phyloP scores from a whole-genome alignment of 1,140 invertebrate species.

The Mya arenaria region DNA sequence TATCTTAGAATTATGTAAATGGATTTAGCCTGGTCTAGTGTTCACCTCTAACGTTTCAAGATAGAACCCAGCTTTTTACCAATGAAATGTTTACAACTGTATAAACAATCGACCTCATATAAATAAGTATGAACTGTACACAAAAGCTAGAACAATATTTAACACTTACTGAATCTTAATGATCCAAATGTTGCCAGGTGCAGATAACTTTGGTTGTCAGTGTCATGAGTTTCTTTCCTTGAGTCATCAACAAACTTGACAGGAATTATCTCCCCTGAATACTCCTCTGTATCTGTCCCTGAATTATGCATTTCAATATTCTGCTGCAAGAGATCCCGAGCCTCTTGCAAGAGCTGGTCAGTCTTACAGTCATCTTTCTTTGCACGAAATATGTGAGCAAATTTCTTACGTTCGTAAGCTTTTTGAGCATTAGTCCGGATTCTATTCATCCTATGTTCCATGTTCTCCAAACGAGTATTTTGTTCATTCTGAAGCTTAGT shows the following conservation, averaged over 20 bases:
- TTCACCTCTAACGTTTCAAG: too few relatives aligned
- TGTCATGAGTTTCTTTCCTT: not conserved
- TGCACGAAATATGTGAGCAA: slow-evolving; percentile 70
- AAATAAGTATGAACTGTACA: too few relatives aligned
- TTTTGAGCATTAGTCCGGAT: slow-evolving; percentile 68
- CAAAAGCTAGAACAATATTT: too few relatives aligned
- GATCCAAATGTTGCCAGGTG: slow-evolving; percentile 50
- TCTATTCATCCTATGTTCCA: slow-evolving; percentile 69
- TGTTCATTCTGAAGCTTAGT: slow-evolving; percentile 71
- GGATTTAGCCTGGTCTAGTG: too few relatives aligned
- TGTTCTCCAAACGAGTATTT: slow-evolving; percentile 66
- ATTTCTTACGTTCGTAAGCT: slow-evolving; percentile 67
- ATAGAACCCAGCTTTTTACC: too few relatives aligned
- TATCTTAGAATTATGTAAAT: too few relatives aligned
- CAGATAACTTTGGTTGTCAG: slow-evolving; percentile 45
- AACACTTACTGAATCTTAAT: slow-evolving; percentile 54
- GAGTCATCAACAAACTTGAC: slow-evolving; percentile 61
- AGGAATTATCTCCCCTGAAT: slow-evolving; percentile 71
- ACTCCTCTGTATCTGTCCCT: slow-evolving; percentile 46
- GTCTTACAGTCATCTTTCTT: slow-evolving; percentile 59
- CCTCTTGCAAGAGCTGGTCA: slow-evolving; percentile 63
- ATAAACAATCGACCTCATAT: too few relatives aligned
- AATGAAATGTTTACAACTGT: too few relatives aligned
- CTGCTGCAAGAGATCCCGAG: slow-evolving; percentile 60
- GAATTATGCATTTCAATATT: slow-evolving; percentile 48